A percentile compares a stretch with the other conserved stretches of the same genome.
phyloP scores from a whole-genome alignment of 2,797 vertebrate species.

The Mormyrus proboscirostris region DNA sequence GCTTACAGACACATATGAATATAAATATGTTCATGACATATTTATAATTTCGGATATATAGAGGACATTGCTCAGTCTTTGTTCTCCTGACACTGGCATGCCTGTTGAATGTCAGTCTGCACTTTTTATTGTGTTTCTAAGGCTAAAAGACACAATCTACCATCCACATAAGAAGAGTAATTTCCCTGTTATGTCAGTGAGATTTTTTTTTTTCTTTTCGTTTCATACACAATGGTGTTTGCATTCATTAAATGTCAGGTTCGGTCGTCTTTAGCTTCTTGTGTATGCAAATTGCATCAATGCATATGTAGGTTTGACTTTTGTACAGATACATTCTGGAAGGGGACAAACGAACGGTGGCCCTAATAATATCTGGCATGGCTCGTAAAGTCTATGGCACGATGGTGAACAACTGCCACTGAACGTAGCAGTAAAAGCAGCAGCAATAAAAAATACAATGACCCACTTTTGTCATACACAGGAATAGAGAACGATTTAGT shows the following conservation, averaged over 20 bases:
- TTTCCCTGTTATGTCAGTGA: background rate
- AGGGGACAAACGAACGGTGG: background rate
- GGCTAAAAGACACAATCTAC: background rate
- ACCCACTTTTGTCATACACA: conserved; percentile 5
- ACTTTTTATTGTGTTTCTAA: background rate
- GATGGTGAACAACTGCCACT: background rate
- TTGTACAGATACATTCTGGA: background rate
- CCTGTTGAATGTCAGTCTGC: background rate
- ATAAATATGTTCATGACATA: background rate
- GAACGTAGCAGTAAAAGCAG: background rate
- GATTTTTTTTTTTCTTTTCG: background rate
- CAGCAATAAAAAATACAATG: background rate
- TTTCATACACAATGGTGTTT: background rate
- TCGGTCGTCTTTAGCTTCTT: background rate
- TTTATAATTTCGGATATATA: background rate
- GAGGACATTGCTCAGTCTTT: background rate
- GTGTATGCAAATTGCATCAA: background rate
- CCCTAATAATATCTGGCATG: background rate
- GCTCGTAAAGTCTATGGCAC: background rate
- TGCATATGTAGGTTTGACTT: background rate
- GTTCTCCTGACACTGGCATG: background rate
- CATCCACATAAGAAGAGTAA: background rate
- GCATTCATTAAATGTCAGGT: background rate
- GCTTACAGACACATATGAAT: background rate
- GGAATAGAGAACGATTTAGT: background rate